Percentiles rank a stretch among this genome's conserved stretches.
These are phyloP conservation scores for Rhopalosiphum padi DNA, from an alignment of 1,140 invertebrate genomes.

Conservation along the genomic window DNA sequence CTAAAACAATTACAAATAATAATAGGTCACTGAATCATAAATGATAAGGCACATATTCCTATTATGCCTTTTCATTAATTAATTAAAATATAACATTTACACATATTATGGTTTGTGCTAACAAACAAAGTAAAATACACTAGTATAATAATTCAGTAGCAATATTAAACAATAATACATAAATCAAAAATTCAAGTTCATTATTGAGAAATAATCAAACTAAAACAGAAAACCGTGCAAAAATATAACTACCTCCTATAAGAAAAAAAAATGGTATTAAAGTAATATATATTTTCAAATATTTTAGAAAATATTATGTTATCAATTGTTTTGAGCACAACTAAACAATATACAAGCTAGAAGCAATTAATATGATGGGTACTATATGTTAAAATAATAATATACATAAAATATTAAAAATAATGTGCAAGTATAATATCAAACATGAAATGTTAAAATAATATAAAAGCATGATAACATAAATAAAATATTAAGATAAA, in stretches of 20 bases:
- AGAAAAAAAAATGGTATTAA: not conserved
- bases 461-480: not conserved
- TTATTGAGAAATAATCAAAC: not conserved
- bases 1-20: not conserved
- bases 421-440: too few species aligned
- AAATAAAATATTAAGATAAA: too few species aligned
- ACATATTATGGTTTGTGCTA: not conserved
- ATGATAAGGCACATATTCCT: not conserved
- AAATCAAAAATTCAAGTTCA: not conserved
- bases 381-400: not conserved
- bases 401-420: too few species aligned
- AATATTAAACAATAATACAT: not conserved
- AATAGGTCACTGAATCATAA: not conserved
- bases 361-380: not conserved
- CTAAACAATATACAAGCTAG: not conserved
- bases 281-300: not conserved
- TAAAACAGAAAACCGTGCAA: not conserved
- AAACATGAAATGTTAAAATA: too few species aligned
- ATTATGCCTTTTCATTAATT: not conserved
- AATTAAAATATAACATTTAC: not conserved
- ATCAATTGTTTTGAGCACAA: not conserved
- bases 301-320: not conserved
- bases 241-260: not conserved
- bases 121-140: too few species aligned
- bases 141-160: not conserved